Evolutionary conservation across 2,888 invertebrate genomes (phyloP).

Genomic region (Callinectes sapidus): DNA sequence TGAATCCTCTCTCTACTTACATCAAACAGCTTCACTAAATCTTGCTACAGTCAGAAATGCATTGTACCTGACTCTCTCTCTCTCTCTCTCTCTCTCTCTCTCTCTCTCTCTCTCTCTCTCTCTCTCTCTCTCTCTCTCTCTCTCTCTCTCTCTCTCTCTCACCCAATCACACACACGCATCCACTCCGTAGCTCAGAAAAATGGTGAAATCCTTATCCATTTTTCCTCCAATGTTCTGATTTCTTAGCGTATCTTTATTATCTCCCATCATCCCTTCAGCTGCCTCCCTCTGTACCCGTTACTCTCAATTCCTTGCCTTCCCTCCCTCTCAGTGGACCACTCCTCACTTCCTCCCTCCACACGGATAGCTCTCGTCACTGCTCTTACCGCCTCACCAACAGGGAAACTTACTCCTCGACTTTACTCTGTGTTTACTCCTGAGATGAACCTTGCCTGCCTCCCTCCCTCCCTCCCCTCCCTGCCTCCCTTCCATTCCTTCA

Average conservation of each 20-base stretch:
- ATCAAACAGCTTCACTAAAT: too few relatives aligned
- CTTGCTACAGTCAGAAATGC: too few relatives aligned
- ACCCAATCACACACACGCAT: neutral
- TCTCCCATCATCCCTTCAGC: neutral
- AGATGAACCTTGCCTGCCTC: neutral
- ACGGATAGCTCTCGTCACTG: neutral
- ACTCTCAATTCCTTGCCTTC: slow-evolving; percentile 1
- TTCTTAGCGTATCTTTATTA: neutral
- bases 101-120: slow-evolving; percentile 25
- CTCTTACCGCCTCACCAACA: slow-evolving; percentile 13
- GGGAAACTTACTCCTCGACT: slow-evolving; percentile 27
- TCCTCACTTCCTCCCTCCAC: neutral
- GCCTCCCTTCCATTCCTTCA: neutral
- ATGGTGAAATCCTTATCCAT: neutral
- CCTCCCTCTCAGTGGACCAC: neutral
- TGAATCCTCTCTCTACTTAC: too few relatives aligned
- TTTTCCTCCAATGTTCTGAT: neutral
- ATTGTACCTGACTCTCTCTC: neutral
- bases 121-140: slow-evolving; percentile 9
- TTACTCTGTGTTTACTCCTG: slow-evolving; percentile 23
- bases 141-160: slow-evolving; percentile 1
- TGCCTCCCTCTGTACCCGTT: neutral
- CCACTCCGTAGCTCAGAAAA: neutral
- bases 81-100: slow-evolving; percentile 20
- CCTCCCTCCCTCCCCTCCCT: neutral